Evolutionary conservation across 2,888 invertebrate genomes (phyloP).

Genomic region (Cylindroiulus punctatus): DNA sequence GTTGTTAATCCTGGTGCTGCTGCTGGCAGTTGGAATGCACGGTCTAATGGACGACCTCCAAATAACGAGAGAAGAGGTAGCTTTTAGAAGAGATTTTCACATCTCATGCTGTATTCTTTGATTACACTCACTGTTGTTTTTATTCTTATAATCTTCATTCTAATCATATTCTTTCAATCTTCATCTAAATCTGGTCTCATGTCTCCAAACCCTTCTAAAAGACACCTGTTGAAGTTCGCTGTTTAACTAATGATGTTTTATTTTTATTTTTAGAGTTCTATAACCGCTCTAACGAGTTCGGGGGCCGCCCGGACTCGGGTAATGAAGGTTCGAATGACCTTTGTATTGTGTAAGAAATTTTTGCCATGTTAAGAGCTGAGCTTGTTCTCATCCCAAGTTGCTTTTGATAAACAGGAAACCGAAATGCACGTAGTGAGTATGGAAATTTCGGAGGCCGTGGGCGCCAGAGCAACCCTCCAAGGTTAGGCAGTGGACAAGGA

Average conservation of each 20-base stretch:
- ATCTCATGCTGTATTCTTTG: no score
- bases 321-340: constrained; percentile 64
- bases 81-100: no score
- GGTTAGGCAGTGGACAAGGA: constrained; percentile 53
- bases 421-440: constrained; percentile 59
- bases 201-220: no score
- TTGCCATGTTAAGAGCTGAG: neutral
- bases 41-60: constrained; percentile 47
- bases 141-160: no score
- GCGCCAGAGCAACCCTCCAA: constrained; percentile 53
- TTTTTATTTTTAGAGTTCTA: constrained; percentile 62
- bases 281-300: constrained; percentile 68
- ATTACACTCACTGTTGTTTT: no score
- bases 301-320: constrained; percentile 65
- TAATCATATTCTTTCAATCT: no score
- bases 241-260: neutral
- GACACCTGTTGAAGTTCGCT: no score
- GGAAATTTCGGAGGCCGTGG: constrained; percentile 59
- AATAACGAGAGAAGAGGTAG: constrained; percentile 50
- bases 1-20: constrained; percentile 31
- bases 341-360: constrained; percentile 60
- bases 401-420: constrained; percentile 57
- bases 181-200: no score
- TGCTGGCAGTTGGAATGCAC: constrained; percentile 52
- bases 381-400: no score